phyloP scores from a whole-genome alignment of 2,797 vertebrate genomes.

The Champsocephalus gunnari region DNA sequence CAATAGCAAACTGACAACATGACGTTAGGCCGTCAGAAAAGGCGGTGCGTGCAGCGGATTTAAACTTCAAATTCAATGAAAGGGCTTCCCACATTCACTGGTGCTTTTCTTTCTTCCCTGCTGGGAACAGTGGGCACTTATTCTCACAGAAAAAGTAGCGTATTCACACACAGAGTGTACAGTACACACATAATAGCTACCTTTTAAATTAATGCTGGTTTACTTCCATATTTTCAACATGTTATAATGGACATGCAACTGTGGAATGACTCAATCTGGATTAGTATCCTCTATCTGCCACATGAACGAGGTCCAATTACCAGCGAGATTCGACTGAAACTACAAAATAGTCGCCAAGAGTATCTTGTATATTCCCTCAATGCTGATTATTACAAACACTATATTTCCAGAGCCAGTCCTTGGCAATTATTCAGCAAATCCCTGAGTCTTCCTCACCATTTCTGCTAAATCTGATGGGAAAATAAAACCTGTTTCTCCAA shows the following conservation, averaged over 20 bases:
- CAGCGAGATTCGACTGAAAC: slow-evolving; percentile 18
- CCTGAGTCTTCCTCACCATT: slow-evolving; percentile 24
- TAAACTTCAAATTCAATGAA: slow-evolving; percentile 75
- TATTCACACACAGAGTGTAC: slow-evolving; percentile 20
- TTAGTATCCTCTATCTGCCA: slow-evolving; percentile 34
- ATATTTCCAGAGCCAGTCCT: slow-evolving; percentile 46
- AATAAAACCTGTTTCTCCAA: slow-evolving; percentile 46
- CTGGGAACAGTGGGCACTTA: slow-evolving; percentile 58
- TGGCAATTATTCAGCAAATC: slow-evolving; percentile 53
- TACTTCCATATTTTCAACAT: slow-evolving; percentile 23
- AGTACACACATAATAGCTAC: slow-evolving; percentile 33
- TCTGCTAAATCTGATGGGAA: slow-evolving; percentile 30
- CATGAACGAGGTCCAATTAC: slow-evolving; percentile 34
- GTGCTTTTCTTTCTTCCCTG: slow-evolving; percentile 54
- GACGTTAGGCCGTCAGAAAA: slow-evolving; percentile 55
- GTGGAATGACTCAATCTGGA: slow-evolving; percentile 34
- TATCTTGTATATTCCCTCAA: slow-evolving; percentile 26
- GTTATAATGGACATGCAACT: slow-evolving; percentile 25
- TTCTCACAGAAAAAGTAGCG: slow-evolving; percentile 44
- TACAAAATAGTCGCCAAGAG: slow-evolving; percentile 36
- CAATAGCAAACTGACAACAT: slow-evolving; percentile 70
- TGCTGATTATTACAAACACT: slow-evolving; percentile 56
- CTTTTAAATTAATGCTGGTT: slow-evolving; percentile 33
- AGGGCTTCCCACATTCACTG: slow-evolving; percentile 62
- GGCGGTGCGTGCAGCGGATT: slow-evolving; percentile 63